These are phyloP conservation scores for Dicerorhinus sumatrensis DNA, from an alignment of 2,113 vertebrate species.

Conservation along the genomic window DNA sequence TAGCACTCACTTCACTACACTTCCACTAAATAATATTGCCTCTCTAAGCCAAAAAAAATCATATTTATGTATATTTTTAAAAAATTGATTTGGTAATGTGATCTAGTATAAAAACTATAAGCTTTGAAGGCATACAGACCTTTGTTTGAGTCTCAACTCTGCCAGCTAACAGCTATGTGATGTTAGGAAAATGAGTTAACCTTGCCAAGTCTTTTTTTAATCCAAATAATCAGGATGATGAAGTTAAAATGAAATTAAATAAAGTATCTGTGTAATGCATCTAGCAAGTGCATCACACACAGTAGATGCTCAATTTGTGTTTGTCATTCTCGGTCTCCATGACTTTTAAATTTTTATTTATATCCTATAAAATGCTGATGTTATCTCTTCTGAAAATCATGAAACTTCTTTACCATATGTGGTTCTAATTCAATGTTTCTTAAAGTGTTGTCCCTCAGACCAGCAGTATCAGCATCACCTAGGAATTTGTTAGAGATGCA, in stretches of 20 bases:
- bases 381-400: neutral
- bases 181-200: neutral
- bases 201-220: neutral
- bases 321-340: neutral
- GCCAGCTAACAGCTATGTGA: neutral
- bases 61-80: neutral
- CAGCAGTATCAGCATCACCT: neutral
- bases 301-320: neutral
- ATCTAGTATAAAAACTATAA: neutral
- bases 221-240: neutral
- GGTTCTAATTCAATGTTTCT: neutral
- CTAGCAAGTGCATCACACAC: neutral
- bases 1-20: neutral
- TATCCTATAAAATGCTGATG: neutral
- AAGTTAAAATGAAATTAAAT: conserved; percentile 32
- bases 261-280: neutral
- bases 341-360: neutral
- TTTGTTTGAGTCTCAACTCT: neutral
- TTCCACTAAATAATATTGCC: neutral
- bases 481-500: neutral
- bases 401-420: neutral
- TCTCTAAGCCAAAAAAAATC: neutral
- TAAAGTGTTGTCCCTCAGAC: conserved; percentile 4
- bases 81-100: neutral
- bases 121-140: neutral